Evolutionary conservation across 2,888 invertebrate species (phyloP).

Genomic region (Trilocha varians): DNA sequence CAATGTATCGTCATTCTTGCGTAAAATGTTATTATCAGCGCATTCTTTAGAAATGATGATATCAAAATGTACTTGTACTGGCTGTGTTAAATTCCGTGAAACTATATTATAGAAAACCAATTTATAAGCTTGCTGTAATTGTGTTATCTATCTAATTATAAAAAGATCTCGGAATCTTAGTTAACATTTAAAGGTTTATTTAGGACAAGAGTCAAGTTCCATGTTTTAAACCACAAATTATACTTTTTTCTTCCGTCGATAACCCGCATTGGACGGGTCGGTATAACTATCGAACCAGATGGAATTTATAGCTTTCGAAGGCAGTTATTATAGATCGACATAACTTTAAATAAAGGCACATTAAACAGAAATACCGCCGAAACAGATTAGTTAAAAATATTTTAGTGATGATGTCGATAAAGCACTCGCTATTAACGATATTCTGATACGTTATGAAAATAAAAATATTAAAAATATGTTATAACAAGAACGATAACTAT

Average conservation of each 20-base stretch:
- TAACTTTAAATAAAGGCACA: conserved; percentile 21
- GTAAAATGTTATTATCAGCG: conserved; percentile 40
- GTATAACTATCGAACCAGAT: conserved; percentile 29
- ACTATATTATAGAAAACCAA: background rate
- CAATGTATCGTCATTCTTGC: conserved; percentile 38
- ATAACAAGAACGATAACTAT: no score
- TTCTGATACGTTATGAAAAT: background rate
- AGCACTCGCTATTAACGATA: background rate
- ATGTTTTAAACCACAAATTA: conserved; percentile 44
- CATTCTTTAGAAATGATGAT: conserved; percentile 44
- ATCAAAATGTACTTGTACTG: conserved; percentile 11
- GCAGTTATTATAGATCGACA: conserved; percentile 30
- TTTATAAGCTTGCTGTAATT: no score
- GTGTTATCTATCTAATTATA: background rate
- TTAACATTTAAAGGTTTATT: background rate
- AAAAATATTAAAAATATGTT: no score
- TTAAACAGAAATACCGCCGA: conserved; percentile 2
- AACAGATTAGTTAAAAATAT: background rate
- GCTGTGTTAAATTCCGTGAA: conserved; percentile 1
- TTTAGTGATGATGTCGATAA: background rate
- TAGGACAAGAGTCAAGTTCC: conserved; percentile 13
- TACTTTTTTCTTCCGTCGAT: conserved; percentile 32
- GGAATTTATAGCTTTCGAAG: conserved; percentile 24
- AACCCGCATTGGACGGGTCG: conserved; percentile 46
- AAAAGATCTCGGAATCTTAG: background rate